These are phyloP conservation scores for Aphelenchoides fujianensis DNA, from an alignment of 1,140 invertebrate genomes.

Conservation along the genomic window DNA sequence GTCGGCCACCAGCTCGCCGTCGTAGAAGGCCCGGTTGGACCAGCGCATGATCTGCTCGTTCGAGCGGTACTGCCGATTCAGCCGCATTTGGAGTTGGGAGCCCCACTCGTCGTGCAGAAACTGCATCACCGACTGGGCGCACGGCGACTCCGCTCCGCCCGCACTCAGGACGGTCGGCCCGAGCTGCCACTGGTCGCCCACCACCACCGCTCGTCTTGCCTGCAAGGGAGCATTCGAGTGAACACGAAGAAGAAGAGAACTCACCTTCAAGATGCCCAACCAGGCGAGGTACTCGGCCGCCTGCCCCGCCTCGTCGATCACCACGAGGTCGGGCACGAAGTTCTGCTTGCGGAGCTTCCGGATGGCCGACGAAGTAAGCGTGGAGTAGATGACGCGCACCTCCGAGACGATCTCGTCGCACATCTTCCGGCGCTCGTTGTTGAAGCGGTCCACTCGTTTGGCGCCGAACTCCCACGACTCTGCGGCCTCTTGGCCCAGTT, in stretches of 20 bases:
- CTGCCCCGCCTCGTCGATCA: slow-evolving; percentile 23
- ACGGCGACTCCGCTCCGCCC: too few species aligned
- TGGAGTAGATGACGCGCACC: neutral
- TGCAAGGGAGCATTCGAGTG: slow-evolving; percentile 14
- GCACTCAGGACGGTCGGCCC: slow-evolving; percentile 22
- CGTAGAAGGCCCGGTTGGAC: slow-evolving; percentile 31
- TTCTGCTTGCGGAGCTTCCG: neutral
- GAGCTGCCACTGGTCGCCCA: slow-evolving; percentile 33
- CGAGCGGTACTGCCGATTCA: slow-evolving; percentile 33
- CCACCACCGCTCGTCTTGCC: slow-evolving; percentile 22
- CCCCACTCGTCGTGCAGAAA: slow-evolving; percentile 9
- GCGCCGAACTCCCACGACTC: neutral
- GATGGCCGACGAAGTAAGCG: neutral
- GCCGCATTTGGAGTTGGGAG: neutral
- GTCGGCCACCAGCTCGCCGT: slow-evolving; percentile 9
- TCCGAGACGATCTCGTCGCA: neutral
- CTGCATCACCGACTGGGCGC: slow-evolving; percentile 22
- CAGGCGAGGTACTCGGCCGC: slow-evolving; percentile 16
- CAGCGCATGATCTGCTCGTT: slow-evolving; percentile 36
- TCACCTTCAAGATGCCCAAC: slow-evolving; percentile 26
- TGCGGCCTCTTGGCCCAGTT: neutral
- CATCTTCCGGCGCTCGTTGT: neutral
- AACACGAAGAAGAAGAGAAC: neutral
- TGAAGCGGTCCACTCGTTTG: neutral
- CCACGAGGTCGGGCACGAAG: neutral